These are phyloP conservation scores for Ahaetulla prasina DNA, from an alignment of 2,113 vertebrate species.

Conservation along the genomic window DNA sequence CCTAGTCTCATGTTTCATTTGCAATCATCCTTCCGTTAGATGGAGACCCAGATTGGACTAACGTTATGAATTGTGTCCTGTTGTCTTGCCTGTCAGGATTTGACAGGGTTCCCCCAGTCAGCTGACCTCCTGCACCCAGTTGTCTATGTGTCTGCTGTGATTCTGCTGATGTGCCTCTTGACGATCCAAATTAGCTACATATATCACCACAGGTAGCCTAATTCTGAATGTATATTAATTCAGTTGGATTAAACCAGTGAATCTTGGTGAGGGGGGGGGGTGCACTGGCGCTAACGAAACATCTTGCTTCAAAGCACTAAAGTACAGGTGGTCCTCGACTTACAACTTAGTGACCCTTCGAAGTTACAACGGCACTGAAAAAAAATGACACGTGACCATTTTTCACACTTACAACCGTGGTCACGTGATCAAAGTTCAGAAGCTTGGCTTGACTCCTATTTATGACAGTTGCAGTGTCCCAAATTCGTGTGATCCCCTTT, in stretches of 20 bases:
- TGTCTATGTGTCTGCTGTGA: conserved; percentile 80
- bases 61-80: neutral
- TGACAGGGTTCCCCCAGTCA: conserved; percentile 73
- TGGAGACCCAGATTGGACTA: neutral
- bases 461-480: too few species aligned
- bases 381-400: fast-evolving
- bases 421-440: neutral
- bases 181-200: conserved; percentile 84
- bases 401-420: neutral
- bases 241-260: neutral
- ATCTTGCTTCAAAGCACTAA: neutral
- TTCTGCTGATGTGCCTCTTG: conserved; percentile 83
- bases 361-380: neutral
- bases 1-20: neutral
- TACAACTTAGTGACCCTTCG: neutral
- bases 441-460: neutral
- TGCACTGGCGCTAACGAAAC: neutral
- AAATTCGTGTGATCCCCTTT: neutral
- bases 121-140: conserved; percentile 86
- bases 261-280: neutral
- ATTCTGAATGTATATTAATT: neutral
- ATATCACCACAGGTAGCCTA: conserved; percentile 85
- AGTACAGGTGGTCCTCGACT: neutral
- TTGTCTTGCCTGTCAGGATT: conserved; percentile 72
- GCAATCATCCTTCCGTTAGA: neutral